These are phyloP conservation scores for Dipodomys merriami DNA, from an alignment of 2,113 vertebrate species.

Conservation along the genomic window DNA sequence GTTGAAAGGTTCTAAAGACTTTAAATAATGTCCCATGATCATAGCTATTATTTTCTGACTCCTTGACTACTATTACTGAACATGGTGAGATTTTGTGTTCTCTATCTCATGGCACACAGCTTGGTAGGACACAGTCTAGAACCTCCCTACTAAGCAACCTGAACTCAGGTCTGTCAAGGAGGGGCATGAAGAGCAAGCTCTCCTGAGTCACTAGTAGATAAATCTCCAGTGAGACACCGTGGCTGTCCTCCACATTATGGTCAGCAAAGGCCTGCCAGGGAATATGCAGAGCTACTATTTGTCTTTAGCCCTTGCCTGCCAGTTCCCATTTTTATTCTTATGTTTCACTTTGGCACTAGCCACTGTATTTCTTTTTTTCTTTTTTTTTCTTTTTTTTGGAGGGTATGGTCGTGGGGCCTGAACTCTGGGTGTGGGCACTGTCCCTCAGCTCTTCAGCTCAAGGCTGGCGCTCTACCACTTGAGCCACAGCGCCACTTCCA, in stretches of 20 bases:
- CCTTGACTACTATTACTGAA: background rate
- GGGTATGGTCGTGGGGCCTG: no score
- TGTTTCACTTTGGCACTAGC: background rate
- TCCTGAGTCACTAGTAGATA: background rate
- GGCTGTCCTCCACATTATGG: background rate
- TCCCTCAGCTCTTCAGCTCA: no score
- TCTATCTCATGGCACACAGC: background rate
- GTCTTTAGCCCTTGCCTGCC: background rate
- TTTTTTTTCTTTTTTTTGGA: no score
- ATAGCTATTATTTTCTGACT: background rate
- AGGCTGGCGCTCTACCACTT: no score
- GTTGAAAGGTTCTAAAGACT: background rate
- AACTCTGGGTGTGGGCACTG: no score
- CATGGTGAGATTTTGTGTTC: background rate
- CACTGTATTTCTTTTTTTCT: no score
- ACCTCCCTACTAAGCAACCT: background rate
- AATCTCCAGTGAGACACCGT: no score
- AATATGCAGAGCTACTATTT: background rate
- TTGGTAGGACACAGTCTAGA: background rate
- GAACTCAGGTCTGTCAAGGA: no score
- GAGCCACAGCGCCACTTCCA: no score
- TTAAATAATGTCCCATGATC: background rate
- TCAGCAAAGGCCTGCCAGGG: background rate
- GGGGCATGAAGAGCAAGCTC: background rate
- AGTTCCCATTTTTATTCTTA: background rate